Evolutionary conservation across 2,888 invertebrate genomes (phyloP), one percentile per base, ranked within the genome.

Genomic region (Tiphia femorata): DNA sequence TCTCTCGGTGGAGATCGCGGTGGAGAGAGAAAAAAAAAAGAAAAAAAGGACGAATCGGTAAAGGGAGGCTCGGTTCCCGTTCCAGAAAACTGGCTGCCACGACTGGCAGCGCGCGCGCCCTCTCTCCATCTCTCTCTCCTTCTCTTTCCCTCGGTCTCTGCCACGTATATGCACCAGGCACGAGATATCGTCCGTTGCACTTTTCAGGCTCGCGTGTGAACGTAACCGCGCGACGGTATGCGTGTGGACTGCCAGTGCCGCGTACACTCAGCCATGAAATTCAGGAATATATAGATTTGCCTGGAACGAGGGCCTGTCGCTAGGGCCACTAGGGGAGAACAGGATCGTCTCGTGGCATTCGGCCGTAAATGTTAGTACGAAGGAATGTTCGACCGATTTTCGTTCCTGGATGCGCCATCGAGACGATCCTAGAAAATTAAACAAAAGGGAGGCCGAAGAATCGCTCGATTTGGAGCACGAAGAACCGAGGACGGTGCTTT

Each of bases 31-130:
- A n/a, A 51, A 30, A 33, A 19, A 35, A 23, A 35, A 14, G 20
- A 48, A 49, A 58, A 68, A 68, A 67, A 64, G 64, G 61, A 47
- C 50, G 43, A 29, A 46, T 12, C 35, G 53, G n/a, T n/a, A n/a
- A n/a, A 52, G 49, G 43, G 58, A 57, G 53, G 23, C 30, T 38
- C 25, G 44, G 55, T 33, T 58, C 49, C 50, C 61, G 71, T 71
- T 71, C 61, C 68, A 72, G 70, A 70, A 72, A 72, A 70, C 70
- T 70, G 63, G 66, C 69, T 62, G 70, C 70, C 72, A 70, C 70
- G 59, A 43, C 56, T 49, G 50, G 52, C 56, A 8, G 8, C n/a
- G n/a, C n/a, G n/a, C n/a, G n/a, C n/a, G n/a, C n/a, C n/a, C n/a
- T n/a, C n/a, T n/a, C n/a, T n/a, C n/a, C n/a, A n/a, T n/a, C n/a